These are phyloP conservation scores for Zoanthus gigantus DNA, from an alignment of 92 coral and sea anemone species.

Conservation along the genomic window DNA sequence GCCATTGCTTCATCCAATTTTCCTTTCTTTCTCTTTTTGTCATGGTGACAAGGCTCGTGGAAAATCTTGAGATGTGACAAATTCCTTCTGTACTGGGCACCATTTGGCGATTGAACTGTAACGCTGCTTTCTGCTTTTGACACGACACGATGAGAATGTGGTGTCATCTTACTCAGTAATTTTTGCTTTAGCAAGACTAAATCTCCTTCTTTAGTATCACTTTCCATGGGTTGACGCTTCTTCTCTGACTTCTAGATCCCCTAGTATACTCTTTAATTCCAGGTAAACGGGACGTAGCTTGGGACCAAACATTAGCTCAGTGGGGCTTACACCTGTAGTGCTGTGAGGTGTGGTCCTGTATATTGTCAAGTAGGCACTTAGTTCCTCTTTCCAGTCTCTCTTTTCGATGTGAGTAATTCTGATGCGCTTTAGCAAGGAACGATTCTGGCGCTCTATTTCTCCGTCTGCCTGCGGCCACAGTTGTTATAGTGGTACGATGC, in stretches of 20 bases:
- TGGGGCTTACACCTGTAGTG: constrained; percentile 41
- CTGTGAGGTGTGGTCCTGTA: no score
- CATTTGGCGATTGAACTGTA: no score
- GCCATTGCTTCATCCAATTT: no score
- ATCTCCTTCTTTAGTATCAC: constrained; percentile 15
- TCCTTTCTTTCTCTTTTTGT: no score
- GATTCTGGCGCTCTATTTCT: constrained; percentile 35
- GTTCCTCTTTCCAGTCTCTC: constrained; percentile 48
- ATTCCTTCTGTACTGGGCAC: constrained; percentile 1
- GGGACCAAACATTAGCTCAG: constrained; percentile 48
- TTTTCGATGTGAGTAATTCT: constrained; percentile 19
- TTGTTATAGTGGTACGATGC: constrained; percentile 30
- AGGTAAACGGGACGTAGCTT: constrained; percentile 53
- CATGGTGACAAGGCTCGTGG: no score
- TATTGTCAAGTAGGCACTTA: not conserved
- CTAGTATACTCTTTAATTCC: constrained; percentile 30
- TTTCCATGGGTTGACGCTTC: constrained; percentile 9
- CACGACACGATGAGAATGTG: constrained; percentile 19
- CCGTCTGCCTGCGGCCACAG: constrained; percentile 49
- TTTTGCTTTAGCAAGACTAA: not conserved
- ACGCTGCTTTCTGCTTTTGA: not conserved
- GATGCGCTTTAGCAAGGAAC: not conserved
- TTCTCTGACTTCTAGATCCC: constrained; percentile 21
- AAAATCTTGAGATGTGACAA: constrained; percentile 25
- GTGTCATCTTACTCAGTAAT: constrained; percentile 14